Evolutionary conservation across 2,888 invertebrate genomes (phyloP), one percentile per base, ranked within the genome.

Genomic region (Punctoribates punctum): DNA sequence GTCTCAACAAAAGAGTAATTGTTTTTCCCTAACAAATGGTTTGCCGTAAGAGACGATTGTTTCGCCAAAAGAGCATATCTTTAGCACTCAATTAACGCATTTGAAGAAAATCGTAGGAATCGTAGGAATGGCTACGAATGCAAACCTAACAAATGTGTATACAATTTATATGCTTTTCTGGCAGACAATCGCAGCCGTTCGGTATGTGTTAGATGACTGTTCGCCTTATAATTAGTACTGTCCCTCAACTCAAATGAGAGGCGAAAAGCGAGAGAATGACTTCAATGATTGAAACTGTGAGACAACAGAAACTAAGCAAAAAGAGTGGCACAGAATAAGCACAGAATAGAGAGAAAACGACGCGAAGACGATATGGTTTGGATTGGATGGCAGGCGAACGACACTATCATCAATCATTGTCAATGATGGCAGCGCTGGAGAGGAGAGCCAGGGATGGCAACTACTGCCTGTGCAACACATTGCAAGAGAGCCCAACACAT

Each of bases 391-490:
- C 38, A 42, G 70, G 70, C 72, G 72, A 72, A 48, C 72, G 72
- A 72, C 72, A 72, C 23, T 11, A 46, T 72, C 72, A 72, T 72
- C 72, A 72, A 72, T 72, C 72, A 72, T 72, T 72, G 72, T 72
- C 72, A 72, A 48, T 72, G 72, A 72, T 67, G 38, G 34, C 65
- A 65, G 57, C 20, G 54, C 54, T 54, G 17, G n/a, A n/a, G n/a
- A n/a, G n/a, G n/a, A n/a, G n/a, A 57, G 57, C 23, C 25, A 23
- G 23, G 25, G 23, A 23, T 13, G 20, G 57, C 23, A 23, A 17
- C 54, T 54, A 54, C 34, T 34, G 13, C 57, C 25, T 27, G 70
- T 72, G 72, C 72, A 72, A 72, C 72, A 72, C 72, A 48, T 72
- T 46, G 23, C 13, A 17, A 57, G 34, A 20, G 38, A 29, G 29